Evolutionary conservation across 92 coral and sea anemone genomes (phyloP).

Genomic region (Porites rus): DNA sequence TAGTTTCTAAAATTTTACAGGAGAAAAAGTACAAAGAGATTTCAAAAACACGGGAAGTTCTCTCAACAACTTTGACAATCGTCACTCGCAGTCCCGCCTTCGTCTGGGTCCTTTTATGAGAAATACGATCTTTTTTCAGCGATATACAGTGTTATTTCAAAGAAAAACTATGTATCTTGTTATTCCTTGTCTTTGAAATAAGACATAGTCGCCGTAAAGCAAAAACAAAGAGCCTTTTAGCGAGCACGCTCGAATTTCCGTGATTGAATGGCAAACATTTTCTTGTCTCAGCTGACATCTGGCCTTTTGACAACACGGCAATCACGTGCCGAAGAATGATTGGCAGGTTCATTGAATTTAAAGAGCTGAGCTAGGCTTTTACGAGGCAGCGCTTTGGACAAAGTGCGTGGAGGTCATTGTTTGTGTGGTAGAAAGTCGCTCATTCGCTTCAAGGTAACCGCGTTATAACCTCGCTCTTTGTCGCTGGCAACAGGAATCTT

Average conservation of each 20-base stretch:
- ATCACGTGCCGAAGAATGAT: conserved; percentile 70
- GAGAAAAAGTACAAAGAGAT: background rate
- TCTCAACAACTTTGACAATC: conserved; percentile 17
- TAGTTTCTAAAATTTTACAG: too few relatives aligned
- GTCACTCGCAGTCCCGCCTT: conserved; percentile 27
- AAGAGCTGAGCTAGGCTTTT: background rate
- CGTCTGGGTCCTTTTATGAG: background rate
- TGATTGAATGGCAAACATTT: conserved; percentile 21
- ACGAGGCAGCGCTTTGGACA: background rate
- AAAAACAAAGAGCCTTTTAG: conserved; percentile 7
- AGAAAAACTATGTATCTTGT: background rate
- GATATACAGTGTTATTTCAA: background rate
- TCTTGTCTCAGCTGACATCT: conserved; percentile 51
- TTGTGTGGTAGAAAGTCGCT: background rate
- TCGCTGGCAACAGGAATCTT: background rate
- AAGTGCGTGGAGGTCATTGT: background rate
- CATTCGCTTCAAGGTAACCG: conserved; percentile 13
- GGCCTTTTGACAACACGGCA: conserved; percentile 38
- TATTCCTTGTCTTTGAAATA: background rate
- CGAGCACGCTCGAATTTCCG: background rate
- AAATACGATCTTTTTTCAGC: background rate
- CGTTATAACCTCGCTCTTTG: too few relatives aligned
- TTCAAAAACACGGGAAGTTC: background rate
- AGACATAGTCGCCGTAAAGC: background rate
- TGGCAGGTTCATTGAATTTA: conserved; percentile 58